phyloP scores from a whole-genome alignment of 2,113 vertebrate species.

The Cynopterus brachyotis region DNA sequence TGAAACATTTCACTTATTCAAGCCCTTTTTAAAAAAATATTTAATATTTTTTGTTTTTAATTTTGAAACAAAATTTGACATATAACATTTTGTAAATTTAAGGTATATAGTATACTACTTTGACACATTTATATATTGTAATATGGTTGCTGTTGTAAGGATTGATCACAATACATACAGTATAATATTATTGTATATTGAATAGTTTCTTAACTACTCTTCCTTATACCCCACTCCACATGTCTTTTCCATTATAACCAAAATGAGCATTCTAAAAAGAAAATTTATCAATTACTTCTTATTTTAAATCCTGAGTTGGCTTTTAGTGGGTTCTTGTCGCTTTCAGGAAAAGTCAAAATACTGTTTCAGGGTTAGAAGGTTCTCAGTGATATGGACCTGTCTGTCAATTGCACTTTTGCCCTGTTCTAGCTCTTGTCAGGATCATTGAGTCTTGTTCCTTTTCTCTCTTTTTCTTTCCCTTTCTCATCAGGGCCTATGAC shows the following conservation, averaged over 20 bases:
- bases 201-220: neutral
- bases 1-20: neutral
- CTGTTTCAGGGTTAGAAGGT: neutral
- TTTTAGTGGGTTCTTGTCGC: neutral
- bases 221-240: neutral
- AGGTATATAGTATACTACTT: neutral
- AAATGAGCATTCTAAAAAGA: slow-evolving; percentile 8
- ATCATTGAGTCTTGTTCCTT: neutral
- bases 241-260: slow-evolving; percentile 24
- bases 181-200: neutral
- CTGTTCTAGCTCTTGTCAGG: neutral
- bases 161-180: neutral
- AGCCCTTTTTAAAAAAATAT: neutral
- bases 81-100: neutral
- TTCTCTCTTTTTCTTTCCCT: neutral
- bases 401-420: neutral
- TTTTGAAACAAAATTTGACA: neutral
- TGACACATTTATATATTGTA: neutral
- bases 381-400: neutral
- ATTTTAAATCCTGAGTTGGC: neutral
- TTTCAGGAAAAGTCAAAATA: neutral
- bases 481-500: slow-evolving; percentile 18
- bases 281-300: neutral
- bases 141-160: neutral
- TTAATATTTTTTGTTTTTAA: neutral